phyloP scores from a whole-genome alignment of 1,140 invertebrate species.

The Pseudomyrmex gracilis region DNA sequence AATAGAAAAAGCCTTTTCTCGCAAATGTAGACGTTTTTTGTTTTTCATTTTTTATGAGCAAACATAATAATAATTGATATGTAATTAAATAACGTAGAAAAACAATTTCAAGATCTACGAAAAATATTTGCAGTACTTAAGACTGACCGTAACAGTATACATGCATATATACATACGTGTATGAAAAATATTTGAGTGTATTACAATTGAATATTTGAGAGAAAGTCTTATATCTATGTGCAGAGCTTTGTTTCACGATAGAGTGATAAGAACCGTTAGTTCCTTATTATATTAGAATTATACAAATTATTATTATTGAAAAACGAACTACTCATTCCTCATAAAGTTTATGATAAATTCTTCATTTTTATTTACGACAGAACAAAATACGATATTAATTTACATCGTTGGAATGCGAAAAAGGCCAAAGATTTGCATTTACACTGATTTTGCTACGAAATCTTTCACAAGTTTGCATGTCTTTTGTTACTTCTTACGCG shows the following conservation, averaged over 20 bases:
- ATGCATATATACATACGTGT: not conserved
- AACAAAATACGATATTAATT: constrained; percentile 1
- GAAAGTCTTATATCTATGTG: not conserved
- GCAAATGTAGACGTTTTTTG: constrained; percentile 1
- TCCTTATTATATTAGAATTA: not conserved
- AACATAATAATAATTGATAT: constrained; percentile 12
- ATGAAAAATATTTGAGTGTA: not conserved
- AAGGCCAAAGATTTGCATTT: constrained; percentile 83
- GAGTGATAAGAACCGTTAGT: constrained; percentile 8
- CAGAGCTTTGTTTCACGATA: constrained; percentile 22
- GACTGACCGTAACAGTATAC: constrained; percentile 25
- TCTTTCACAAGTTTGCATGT: constrained; percentile 19
- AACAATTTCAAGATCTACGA: constrained; percentile 1
- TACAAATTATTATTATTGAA: constrained; percentile 16
- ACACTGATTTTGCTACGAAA: constrained; percentile 69
- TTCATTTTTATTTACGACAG: not conserved
- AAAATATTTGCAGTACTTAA: constrained; percentile 38
- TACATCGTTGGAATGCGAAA: constrained; percentile 32
- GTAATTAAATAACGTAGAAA: not conserved
- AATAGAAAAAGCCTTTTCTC: not conserved
- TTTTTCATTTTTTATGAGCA: constrained; percentile 8
- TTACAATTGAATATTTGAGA: not conserved
- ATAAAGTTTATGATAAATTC: constrained; percentile 12
- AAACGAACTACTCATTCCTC: constrained; percentile 5
- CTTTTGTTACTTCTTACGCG: constrained; percentile 12